Percentiles rank a stretch among this genome's conserved stretches.
These are phyloP conservation scores for Leptestheria dahalacensis DNA, from an alignment of 1,140 invertebrate genomes.

Conservation along the genomic window DNA sequence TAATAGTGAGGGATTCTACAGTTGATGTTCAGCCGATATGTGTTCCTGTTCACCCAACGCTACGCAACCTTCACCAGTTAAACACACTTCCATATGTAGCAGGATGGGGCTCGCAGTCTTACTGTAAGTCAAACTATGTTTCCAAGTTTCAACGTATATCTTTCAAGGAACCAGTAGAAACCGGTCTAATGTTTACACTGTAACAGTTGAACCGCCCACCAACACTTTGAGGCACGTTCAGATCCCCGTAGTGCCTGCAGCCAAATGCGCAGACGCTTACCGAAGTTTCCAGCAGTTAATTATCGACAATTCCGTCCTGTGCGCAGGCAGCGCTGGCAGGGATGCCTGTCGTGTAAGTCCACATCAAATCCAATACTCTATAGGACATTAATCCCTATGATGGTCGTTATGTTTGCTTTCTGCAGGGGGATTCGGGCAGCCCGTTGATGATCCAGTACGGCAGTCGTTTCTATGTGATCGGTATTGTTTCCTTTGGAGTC, in stretches of 20 bases:
- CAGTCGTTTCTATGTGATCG: conserved; percentile 40
- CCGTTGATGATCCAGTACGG: conserved; percentile 48
- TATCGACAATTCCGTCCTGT: conserved; percentile 11
- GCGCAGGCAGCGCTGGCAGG: conserved; percentile 9
- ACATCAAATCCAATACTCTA: neutral
- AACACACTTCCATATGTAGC: neutral
- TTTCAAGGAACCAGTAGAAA: neutral
- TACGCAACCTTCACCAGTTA: neutral
- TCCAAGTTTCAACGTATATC: neutral
- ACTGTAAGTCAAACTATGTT: neutral
- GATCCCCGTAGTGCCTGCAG: conserved; percentile 9
- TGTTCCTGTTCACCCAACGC: neutral
- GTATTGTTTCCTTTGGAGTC: conserved; percentile 56
- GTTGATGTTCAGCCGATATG: conserved; percentile 7
- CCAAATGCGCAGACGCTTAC: conserved; percentile 9
- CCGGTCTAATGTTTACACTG: neutral
- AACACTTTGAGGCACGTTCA: conserved; percentile 10
- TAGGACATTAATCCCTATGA: neutral
- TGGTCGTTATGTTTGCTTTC: conserved; percentile 1
- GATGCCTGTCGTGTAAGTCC: conserved; percentile 12
- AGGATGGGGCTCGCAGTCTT: conserved; percentile 4
- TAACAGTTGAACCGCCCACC: conserved; percentile 7
- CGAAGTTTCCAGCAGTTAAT: neutral
- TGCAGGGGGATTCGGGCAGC: conserved; percentile 64
- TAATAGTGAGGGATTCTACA: neutral